Percentiles rank a stretch among this genome's conserved stretches.
These are phyloP conservation scores for Microcebus jonahi DNA, from an alignment of 2,113 vertebrate species.

Conservation along the genomic window DNA sequence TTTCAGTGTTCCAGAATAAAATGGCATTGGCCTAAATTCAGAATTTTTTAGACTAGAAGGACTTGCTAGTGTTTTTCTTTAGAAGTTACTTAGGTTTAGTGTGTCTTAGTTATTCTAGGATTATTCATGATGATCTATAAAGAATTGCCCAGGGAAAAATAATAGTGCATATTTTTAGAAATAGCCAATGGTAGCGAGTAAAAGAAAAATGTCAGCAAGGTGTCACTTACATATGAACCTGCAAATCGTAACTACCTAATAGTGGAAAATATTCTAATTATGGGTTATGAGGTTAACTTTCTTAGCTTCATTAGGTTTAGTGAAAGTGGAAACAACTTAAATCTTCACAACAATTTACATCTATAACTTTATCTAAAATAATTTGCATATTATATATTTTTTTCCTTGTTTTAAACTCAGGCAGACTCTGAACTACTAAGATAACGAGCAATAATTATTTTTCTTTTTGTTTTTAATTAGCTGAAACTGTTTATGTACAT, in stretches of 20 bases:
- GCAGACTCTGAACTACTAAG: background rate
- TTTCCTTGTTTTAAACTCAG: background rate
- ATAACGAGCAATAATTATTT: background rate
- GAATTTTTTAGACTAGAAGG: background rate
- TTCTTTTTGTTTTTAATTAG: background rate
- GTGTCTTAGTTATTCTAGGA: background rate
- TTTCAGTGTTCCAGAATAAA: background rate
- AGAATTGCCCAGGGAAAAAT: background rate
- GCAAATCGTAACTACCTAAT: slow-evolving; percentile 18
- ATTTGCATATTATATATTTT: background rate
- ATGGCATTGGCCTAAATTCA: background rate
- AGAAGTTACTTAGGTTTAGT: background rate
- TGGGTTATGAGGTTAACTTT: background rate
- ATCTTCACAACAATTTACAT: background rate
- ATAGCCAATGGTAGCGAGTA: background rate
- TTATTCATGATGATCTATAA: background rate
- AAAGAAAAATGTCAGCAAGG: slow-evolving; percentile 3
- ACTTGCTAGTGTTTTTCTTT: background rate
- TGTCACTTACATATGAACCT: background rate
- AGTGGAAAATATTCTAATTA: background rate
- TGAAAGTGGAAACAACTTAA: slow-evolving; percentile 37
- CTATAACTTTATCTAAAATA: background rate
- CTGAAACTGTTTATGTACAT: background rate
- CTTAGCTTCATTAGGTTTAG: background rate
- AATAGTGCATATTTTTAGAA: slow-evolving; percentile 32